Evolutionary conservation across 2,888 invertebrate species (phyloP).

Genomic region (Trachelus iudaicus): DNA sequence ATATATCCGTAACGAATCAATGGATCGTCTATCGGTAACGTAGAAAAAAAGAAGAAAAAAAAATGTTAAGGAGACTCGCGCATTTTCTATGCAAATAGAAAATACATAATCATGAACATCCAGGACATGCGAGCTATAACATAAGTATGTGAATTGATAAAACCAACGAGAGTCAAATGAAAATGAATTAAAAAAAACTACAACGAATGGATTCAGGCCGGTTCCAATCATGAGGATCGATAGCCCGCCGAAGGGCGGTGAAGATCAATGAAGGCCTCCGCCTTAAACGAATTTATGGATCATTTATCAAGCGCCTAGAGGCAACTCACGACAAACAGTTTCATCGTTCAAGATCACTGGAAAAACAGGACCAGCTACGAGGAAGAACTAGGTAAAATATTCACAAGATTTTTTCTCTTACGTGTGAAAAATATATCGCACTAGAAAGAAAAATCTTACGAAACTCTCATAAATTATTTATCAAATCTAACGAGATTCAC

Average conservation of each 20-base stretch:
- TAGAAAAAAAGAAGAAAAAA: too few relatives aligned
- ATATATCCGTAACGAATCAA: too few relatives aligned
- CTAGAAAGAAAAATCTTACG: not conserved
- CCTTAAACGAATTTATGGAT: conserved; percentile 2
- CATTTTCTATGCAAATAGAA: not conserved
- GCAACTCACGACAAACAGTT: not conserved
- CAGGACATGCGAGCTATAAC: not conserved
- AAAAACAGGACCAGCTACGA: not conserved
- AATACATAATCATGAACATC: not conserved
- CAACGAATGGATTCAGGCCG: not conserved
- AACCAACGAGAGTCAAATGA: not conserved
- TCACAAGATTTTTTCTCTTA: not conserved
- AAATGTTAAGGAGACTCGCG: too few relatives aligned
- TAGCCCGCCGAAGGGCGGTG: not conserved
- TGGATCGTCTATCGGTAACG: too few relatives aligned
- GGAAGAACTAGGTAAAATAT: not conserved
- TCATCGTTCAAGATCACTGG: not conserved
- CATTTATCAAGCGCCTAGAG: not conserved
- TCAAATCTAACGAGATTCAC: not conserved
- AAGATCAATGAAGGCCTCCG: not conserved
- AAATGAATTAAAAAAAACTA: not conserved
- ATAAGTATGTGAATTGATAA: not conserved
- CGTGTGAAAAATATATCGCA: not conserved
- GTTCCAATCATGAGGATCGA: not conserved
- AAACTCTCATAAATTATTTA: not conserved